Evolutionary conservation across 2,888 invertebrate genomes (phyloP).

Genomic region (Morinoia aosen): DNA sequence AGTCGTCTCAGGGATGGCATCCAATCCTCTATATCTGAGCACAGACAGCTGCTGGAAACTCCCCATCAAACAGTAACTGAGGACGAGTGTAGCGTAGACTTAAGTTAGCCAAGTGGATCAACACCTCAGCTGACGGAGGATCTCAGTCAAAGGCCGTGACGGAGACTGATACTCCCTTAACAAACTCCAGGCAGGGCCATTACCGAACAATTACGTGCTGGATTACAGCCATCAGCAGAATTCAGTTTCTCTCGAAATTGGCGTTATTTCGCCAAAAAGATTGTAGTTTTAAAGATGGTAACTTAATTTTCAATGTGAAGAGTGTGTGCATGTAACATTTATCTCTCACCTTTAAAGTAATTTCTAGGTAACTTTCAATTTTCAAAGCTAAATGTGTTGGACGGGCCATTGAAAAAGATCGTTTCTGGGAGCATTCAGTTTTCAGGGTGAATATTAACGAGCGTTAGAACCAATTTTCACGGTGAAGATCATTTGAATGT

Average conservation of each 20-base stretch:
- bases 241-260: neutral
- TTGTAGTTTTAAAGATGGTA: too few relatives aligned
- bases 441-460: too few relatives aligned
- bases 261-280: too few relatives aligned
- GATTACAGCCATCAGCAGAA: neutral
- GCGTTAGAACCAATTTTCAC: too few relatives aligned
- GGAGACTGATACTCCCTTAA: neutral
- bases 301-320: too few relatives aligned
- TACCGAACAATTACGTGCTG: neutral
- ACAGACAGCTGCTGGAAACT: neutral
- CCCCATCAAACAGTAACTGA: neutral
- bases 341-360: too few relatives aligned
- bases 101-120: neutral
- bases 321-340: too few relatives aligned
- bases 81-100: neutral
- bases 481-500: too few relatives aligned
- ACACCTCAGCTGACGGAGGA: neutral
- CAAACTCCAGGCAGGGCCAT: neutral
- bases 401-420: too few relatives aligned
- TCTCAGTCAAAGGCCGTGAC: neutral
- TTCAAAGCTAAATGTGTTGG: too few relatives aligned
- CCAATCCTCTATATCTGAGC: neutral
- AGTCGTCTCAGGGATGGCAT: neutral
- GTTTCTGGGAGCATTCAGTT: too few relatives aligned
- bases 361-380: too few relatives aligned